Conservation (phyloP, 2,113 vertebrate genomes). For the Eira barbara region DNA sequence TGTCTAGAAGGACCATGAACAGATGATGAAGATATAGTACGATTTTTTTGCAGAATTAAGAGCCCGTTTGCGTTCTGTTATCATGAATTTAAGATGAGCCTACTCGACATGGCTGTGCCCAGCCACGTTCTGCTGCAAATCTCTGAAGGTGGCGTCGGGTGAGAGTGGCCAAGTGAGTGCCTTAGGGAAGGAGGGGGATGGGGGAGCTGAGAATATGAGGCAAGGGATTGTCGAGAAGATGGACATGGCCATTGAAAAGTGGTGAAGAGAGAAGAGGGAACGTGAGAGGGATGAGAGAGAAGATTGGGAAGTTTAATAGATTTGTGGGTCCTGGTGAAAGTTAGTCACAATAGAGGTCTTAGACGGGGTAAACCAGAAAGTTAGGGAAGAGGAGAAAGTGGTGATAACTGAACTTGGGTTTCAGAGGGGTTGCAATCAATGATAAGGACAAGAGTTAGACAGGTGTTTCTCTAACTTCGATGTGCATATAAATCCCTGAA, state of each 20-base stretch:
- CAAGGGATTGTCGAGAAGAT: neutral
- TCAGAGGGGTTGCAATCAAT: neutral
- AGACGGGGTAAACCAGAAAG: neutral
- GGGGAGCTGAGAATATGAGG: no score
- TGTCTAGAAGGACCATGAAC: neutral
- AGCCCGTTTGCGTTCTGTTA: neutral
- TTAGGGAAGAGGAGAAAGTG: neutral
- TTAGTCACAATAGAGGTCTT: neutral
- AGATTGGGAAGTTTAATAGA: neutral
- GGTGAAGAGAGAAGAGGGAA: neutral
- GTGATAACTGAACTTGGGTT: neutral
- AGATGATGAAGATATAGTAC: neutral
- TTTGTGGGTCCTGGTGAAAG: neutral
- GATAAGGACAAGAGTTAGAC: neutral
- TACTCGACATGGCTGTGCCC: neutral
- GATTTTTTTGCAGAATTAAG: neutral
- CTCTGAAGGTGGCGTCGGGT: neutral
- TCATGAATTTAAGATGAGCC: neutral
- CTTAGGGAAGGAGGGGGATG: neutral
- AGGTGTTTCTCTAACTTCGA: neutral
- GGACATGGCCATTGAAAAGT: neutral
- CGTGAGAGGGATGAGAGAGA: neutral
- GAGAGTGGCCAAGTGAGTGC: neutral
- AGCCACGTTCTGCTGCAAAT: rapidly evolving
- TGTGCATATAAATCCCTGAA: no score